phyloP scores from a whole-genome alignment of 2,113 vertebrate species.

The Alethe diademata region DNA sequence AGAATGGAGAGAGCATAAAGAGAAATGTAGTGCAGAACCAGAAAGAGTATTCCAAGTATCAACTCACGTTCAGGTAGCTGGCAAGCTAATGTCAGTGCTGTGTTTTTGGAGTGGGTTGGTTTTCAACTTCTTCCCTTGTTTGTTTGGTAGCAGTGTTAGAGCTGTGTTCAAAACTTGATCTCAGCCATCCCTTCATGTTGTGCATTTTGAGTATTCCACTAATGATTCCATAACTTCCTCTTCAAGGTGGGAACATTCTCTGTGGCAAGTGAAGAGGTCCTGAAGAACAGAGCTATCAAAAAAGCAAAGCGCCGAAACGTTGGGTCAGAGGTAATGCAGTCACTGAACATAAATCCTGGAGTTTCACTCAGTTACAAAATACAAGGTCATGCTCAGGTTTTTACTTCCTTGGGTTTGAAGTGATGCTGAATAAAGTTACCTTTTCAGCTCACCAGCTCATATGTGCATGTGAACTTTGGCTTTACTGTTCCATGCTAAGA shows the following conservation, averaged over 20 bases:
- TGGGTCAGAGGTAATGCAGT: conserved; percentile 78
- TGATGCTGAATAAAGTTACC: background rate
- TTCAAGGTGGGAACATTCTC: conserved; percentile 91
- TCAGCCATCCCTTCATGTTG: background rate
- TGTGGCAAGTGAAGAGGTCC: conserved; percentile 88
- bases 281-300: conserved; percentile 93
- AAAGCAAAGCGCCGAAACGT: conserved; percentile 89
- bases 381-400: fast-evolving
- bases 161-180: background rate
- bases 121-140: background rate
- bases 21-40: background rate
- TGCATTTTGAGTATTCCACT: background rate
- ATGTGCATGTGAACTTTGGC: background rate
- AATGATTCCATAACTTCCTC: background rate
- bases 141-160: background rate
- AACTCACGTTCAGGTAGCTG: background rate
- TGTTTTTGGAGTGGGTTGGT: background rate
- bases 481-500: background rate
- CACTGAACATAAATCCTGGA: background rate
- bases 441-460: background rate
- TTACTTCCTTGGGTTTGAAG: background rate
- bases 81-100: background rate
- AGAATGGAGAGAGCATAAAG: background rate
- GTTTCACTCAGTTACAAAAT: background rate
- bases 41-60: background rate